These are phyloP conservation scores for Xylophagus ater DNA, from an alignment of 2,888 invertebrate species.

Conservation along the genomic window DNA sequence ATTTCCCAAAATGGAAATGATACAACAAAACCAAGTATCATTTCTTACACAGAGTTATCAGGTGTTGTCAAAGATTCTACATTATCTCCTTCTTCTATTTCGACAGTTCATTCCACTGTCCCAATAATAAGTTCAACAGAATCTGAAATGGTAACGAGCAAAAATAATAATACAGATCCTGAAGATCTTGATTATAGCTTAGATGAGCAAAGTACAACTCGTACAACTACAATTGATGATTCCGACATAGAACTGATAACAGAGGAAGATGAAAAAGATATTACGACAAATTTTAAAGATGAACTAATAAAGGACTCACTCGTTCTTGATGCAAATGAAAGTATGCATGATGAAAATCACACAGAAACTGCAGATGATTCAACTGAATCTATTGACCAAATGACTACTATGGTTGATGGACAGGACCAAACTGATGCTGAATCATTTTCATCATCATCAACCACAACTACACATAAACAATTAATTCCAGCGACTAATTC, in stretches of 20 bases:
- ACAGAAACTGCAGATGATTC: background rate
- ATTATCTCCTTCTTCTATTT: background rate
- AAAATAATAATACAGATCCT: background rate
- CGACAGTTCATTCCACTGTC: background rate
- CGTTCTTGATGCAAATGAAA: constrained; percentile 13
- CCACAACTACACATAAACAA: background rate
- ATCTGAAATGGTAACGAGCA: background rate
- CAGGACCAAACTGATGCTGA: constrained; percentile 5
- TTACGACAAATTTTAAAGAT: constrained; percentile 11
- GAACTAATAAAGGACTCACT: constrained; percentile 17
- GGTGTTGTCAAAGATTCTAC: background rate
- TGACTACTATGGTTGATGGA: too few species aligned
- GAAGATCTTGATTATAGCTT: background rate
- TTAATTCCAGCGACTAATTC: background rate
- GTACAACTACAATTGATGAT: constrained; percentile 3
- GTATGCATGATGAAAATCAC: background rate
- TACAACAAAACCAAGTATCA: too few species aligned
- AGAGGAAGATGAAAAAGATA: constrained; percentile 6
- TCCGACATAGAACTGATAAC: constrained; percentile 12
- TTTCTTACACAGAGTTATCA: too few species aligned
- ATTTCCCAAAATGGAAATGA: background rate
- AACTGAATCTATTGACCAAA: constrained; percentile 10
- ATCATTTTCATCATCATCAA: constrained; percentile 7
- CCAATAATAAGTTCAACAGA: constrained; percentile 7
- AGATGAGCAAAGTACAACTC: background rate